Percentiles rank a stretch among this genome's conserved stretches.
Evolutionary conservation across 1,140 invertebrate species (phyloP).

Genomic region (Neodiprion pinetum): DNA sequence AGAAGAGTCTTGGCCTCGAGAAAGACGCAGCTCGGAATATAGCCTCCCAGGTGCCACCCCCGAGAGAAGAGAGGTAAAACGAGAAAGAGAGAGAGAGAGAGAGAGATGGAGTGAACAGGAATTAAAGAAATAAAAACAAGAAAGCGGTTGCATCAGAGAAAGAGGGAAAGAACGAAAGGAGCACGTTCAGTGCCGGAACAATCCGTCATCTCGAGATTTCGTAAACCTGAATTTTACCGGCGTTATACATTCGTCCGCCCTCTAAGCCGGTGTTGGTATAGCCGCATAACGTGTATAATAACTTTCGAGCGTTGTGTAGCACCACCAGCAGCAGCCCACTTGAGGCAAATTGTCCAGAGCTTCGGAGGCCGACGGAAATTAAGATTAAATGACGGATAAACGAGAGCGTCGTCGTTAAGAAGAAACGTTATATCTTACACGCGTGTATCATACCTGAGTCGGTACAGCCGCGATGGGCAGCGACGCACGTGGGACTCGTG

Average conservation of each 20-base stretch:
- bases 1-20: not conserved
- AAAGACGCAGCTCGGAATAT: too few relatives aligned
- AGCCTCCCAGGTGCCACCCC: too few relatives aligned
- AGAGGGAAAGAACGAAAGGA: conserved; percentile 26
- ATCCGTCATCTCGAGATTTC: conserved; percentile 48
- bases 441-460: too few relatives aligned
- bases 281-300: too few relatives aligned
- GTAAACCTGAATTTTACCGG: conserved; percentile 41
- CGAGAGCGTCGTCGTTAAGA: conserved; percentile 40
- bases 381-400: conserved; percentile 58
- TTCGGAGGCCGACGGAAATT: conserved; percentile 38
- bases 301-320: too few relatives aligned
- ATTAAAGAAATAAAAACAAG: not conserved
- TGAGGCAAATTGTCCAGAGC: conserved; percentile 33
- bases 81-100: conserved; percentile 16
- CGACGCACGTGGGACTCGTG: too few relatives aligned
- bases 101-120: conserved; percentile 14
- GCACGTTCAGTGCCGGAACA: conserved; percentile 47
- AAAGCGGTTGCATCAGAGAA: not conserved
- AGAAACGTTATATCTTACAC: conserved; percentile 5
- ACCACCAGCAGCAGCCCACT: not conserved
- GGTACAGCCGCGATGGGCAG: too few relatives aligned
- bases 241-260: not conserved
- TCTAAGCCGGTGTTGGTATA: too few relatives aligned
- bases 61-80: conserved; percentile 15